Evolutionary conservation across 2,113 vertebrate genomes (phyloP), one percentile per base, ranked within the genome.

Genomic region (Herpetotheres cachinnans): DNA sequence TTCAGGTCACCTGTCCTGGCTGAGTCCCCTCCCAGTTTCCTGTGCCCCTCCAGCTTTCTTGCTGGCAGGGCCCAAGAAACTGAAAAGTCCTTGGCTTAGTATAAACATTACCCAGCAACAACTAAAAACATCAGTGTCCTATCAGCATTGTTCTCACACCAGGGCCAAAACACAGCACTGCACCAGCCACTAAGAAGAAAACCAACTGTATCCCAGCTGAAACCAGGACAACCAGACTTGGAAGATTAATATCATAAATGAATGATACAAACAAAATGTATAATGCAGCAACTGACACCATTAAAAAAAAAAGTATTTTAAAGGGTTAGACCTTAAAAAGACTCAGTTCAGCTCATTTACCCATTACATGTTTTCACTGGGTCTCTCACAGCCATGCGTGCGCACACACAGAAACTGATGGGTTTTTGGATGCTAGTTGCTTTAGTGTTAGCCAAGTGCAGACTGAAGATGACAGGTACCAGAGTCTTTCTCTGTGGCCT

Each of bases 361-460:
- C 16, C 52, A 1, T 27, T 32, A 6, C 5, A 4, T 16, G 22
- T 42, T 84, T 44, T 25, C 70, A 18, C 13, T 1, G 2, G 13
- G n/a, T 61, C 47, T 56, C 47, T n/a, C 8, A 1, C 14, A 58
- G 56, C 62, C 19, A 3, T 18, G 9, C 3, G 1, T 6, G 27
- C 1, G 4, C 36, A 2, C 50, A 6, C 38, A 14, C 38, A 16
- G 10, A 6, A 2, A 6, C 59, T 5, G 19, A 7, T 10, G 55
- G 55, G 27, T 2, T 56, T 61, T 82, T 27, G 72, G 87, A 5
- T 58, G 84, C 69, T 15, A 0, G 2, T 50, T 66, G 36, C 91
- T 71, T 47, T 7, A 9, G 54, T 20, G 36, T 13, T 44, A 56
- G 66, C 70, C 66, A 36, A 49, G 56, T 8, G n/a, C 49, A 46